A percentile compares a stretch with the other conserved stretches of the same genome.
phyloP scores from a whole-genome alignment of 2,113 vertebrate species.

The Eclectus roratus region DNA sequence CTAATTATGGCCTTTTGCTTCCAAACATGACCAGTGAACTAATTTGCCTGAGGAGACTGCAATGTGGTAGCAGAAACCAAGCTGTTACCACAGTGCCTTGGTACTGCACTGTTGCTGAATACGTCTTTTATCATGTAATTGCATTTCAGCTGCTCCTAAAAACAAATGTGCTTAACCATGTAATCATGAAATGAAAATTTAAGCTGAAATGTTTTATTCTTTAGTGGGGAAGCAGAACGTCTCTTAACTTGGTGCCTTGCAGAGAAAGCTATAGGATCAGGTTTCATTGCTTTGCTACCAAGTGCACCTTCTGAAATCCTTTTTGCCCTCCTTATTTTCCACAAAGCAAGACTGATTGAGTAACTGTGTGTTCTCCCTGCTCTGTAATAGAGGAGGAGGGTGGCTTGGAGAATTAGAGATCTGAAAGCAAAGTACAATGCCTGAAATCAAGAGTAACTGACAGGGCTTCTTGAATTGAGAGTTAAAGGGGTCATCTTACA shows the following conservation, averaged over 20 bases:
- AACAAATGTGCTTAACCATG: not conserved
- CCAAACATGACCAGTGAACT: conserved; percentile 37
- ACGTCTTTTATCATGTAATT: conserved; percentile 15
- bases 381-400: not conserved
- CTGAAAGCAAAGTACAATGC: not conserved
- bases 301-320: not conserved
- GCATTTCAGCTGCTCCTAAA: not conserved
- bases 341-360: not conserved
- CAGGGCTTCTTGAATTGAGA: not conserved
- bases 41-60: conserved; percentile 12
- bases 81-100: conserved; percentile 13
- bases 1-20: conserved; percentile 38
- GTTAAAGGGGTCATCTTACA: not conserved
- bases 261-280: not conserved
- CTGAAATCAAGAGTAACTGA: not conserved
- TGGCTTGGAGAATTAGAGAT: not conserved
- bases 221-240: not conserved
- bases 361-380: not conserved
- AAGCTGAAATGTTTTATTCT: not conserved
- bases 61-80: conserved; percentile 36
- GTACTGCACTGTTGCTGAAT: not conserved
- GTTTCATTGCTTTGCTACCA: not conserved
- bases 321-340: not conserved
- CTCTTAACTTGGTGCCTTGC: not conserved
- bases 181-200: not conserved